Conservation (phyloP, 2,888 invertebrate species). For the Orthosia gracilis region DNA sequence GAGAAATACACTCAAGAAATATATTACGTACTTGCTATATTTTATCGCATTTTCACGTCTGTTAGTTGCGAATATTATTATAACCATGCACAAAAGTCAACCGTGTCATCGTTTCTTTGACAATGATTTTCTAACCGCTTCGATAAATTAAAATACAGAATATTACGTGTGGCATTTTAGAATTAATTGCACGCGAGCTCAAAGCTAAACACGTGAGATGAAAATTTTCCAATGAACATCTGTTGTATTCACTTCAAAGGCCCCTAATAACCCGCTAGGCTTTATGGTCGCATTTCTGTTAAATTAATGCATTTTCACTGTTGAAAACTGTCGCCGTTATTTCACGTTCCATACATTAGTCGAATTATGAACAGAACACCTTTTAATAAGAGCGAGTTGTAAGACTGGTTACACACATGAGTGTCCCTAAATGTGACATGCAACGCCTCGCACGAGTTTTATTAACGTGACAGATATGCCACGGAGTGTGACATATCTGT, state of each 20-base stretch:
- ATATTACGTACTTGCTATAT: not conserved
- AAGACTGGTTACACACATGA: slow-evolving; percentile 46
- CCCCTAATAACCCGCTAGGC: slow-evolving; percentile 64
- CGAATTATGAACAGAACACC: slow-evolving; percentile 72
- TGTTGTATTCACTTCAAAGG: slow-evolving; percentile 74
- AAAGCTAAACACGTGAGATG: slow-evolving; percentile 58
- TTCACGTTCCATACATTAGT: slow-evolving; percentile 70
- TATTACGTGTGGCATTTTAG: slow-evolving; percentile 46
- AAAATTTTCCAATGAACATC: slow-evolving; percentile 71
- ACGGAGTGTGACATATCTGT: slow-evolving; percentile 38
- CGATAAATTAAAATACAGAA: slow-evolving; percentile 42
- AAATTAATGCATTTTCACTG: slow-evolving; percentile 78
- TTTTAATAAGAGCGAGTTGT: slow-evolving; percentile 61
- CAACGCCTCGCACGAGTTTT: slow-evolving; percentile 28
- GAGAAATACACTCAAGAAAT: slow-evolving; percentile 19
- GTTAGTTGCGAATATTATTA: slow-evolving; percentile 10
- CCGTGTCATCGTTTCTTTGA: slow-evolving; percentile 15
- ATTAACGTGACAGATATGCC: slow-evolving; percentile 38
- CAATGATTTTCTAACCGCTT: slow-evolving; percentile 37
- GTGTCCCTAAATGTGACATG: slow-evolving; percentile 17
- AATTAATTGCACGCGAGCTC: slow-evolving; percentile 61
- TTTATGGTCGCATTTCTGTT: slow-evolving; percentile 72
- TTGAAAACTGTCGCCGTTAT: slow-evolving; percentile 70
- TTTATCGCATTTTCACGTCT: slow-evolving; percentile 4
- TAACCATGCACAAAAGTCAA: slow-evolving; percentile 12